Evolutionary conservation across 2,113 vertebrate species (phyloP).

Genomic region (Hepsetus odoe): DNA sequence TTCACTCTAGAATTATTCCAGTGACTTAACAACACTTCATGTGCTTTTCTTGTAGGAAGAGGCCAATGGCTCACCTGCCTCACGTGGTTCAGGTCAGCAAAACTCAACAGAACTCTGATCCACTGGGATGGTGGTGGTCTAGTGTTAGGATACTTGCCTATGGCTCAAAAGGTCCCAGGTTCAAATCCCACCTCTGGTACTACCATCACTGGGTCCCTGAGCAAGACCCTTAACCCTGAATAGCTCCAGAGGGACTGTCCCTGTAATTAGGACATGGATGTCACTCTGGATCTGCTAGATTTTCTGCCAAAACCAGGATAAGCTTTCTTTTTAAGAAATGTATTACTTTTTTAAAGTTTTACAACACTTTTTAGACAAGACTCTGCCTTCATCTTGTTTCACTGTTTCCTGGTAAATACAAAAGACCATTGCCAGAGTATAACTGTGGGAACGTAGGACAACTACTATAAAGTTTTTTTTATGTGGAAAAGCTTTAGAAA

Average conservation of each 20-base stretch:
- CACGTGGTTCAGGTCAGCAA: constrained; percentile 80
- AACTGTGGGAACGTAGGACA: background rate
- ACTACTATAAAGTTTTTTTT: background rate
- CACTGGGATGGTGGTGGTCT: too few species aligned
- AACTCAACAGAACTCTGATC: constrained; percentile 80
- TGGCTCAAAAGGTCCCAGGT: too few species aligned
- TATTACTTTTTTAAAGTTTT: too few species aligned
- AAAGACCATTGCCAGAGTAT: background rate
- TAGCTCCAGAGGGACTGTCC: too few species aligned
- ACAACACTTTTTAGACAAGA: background rate
- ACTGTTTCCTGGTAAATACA: background rate
- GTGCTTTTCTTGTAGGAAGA: constrained; percentile 81
- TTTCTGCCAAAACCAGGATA: background rate
- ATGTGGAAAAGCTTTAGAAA: background rate
- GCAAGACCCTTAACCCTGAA: too few species aligned
- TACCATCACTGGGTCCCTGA: too few species aligned
- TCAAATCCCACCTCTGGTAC: too few species aligned
- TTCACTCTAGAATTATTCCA: background rate
- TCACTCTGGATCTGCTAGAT: background rate
- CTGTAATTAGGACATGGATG: too few species aligned
- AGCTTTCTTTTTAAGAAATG: background rate
- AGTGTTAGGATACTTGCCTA: too few species aligned
- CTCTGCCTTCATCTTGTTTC: background rate
- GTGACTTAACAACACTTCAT: too few species aligned
- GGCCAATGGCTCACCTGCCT: constrained; percentile 81